These are phyloP conservation scores for Arizona elegans DNA, from an alignment of 2,113 vertebrate species.

Conservation along the genomic window DNA sequence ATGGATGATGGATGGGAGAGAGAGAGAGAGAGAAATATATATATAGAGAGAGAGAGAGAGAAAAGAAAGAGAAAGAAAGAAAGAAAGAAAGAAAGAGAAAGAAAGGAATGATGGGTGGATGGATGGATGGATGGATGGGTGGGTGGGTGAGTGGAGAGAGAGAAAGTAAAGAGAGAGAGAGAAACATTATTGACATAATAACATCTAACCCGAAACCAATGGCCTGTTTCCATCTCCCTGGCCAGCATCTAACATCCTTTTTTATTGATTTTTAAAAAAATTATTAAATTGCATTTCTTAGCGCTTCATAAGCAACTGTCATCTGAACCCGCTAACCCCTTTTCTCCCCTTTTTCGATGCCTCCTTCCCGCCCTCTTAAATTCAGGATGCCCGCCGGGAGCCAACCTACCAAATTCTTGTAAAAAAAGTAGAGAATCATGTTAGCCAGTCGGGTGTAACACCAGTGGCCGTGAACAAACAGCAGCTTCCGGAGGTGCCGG, in stretches of 20 bases:
- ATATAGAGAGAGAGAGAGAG: too few species aligned
- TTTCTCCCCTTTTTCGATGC: background rate
- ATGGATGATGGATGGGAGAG: too few species aligned
- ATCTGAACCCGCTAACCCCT: background rate
- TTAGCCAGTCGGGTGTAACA: conserved; percentile 77
- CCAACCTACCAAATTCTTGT: conserved; percentile 82
- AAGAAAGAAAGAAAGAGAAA: too few species aligned
- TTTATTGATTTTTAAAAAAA: too few species aligned
- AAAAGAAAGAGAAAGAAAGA: too few species aligned
- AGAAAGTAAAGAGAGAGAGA: too few species aligned
- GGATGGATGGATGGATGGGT: too few species aligned
- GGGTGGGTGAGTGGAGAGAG: too few species aligned
- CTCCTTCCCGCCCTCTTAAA: background rate
- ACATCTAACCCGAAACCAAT: conserved; percentile 28
- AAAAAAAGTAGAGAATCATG: conserved; percentile 82
- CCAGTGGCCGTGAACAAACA: conserved; percentile 82
- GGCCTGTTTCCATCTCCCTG: conserved; percentile 32
- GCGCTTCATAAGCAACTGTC: background rate
- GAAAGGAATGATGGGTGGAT: too few species aligned
- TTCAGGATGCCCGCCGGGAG: background rate
- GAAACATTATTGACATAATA: conserved; percentile 25
- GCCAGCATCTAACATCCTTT: background rate
- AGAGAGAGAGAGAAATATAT: too few species aligned
- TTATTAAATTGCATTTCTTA: too few species aligned
- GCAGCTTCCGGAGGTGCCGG: conserved; percentile 74